phyloP scores from a whole-genome alignment of 2,113 vertebrate species.

The Eulacestoma nigropectus region DNA sequence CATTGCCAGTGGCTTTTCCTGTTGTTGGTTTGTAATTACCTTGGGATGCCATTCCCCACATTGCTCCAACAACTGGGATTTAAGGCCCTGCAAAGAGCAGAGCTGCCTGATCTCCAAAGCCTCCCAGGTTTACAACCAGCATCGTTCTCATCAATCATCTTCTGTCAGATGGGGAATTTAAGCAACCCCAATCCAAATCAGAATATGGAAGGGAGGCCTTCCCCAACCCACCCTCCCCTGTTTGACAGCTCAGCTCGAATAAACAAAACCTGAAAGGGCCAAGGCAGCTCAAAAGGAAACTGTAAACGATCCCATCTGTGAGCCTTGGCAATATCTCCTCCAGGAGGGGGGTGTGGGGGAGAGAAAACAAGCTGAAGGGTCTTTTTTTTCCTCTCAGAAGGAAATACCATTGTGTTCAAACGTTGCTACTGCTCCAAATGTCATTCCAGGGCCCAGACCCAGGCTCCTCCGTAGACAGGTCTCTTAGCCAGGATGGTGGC shows the following conservation, averaged over 20 bases:
- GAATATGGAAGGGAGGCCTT: slow-evolving; percentile 18
- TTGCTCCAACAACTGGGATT: neutral
- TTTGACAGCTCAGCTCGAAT: slow-evolving; percentile 49
- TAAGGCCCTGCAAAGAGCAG: neutral
- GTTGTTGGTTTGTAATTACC: slow-evolving; percentile 4
- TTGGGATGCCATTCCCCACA: neutral
- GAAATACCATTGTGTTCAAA: slow-evolving; percentile 43
- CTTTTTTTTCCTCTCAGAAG: slow-evolving; percentile 20
- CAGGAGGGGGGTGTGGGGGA: neutral
- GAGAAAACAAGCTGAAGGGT: slow-evolving; percentile 42
- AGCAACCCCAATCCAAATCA: neutral
- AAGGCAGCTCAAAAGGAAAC: slow-evolving; percentile 64
- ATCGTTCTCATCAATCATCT: slow-evolving; percentile 38
- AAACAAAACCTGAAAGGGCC: slow-evolving; percentile 66
- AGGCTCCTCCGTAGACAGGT: neutral
- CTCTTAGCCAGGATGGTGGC: slow-evolving; percentile 11
- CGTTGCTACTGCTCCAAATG: slow-evolving; percentile 23
- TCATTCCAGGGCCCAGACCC: neutral
- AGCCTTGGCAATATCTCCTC: slow-evolving; percentile 52
- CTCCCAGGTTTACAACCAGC: slow-evolving; percentile 14
- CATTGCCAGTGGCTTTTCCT: slow-evolving; percentile 28
- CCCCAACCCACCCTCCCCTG: neutral
- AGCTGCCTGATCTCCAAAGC: neutral
- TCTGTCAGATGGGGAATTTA: slow-evolving; percentile 39
- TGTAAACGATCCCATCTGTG: slow-evolving; percentile 69